phyloP scores from a whole-genome alignment of 2,113 vertebrate genomes.

The Entelurus aequoreus region DNA sequence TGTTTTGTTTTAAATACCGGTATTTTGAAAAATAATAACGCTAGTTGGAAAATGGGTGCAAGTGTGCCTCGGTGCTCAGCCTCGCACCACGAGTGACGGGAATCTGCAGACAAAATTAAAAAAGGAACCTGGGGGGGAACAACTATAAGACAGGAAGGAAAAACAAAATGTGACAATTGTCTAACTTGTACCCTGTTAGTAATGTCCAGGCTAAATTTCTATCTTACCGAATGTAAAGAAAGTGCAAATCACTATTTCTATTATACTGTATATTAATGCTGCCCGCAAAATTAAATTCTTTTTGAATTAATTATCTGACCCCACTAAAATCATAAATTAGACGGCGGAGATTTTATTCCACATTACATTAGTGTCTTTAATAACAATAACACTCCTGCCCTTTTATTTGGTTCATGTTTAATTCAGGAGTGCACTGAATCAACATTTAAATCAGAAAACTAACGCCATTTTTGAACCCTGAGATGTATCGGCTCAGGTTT shows the following conservation, averaged over 20 bases:
- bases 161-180: too few relatives aligned
- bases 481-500: neutral
- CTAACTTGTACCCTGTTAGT: neutral
- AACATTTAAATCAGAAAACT: neutral
- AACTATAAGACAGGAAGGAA: too few relatives aligned
- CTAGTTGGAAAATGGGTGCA: too few relatives aligned
- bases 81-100: too few relatives aligned
- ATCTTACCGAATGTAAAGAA: neutral
- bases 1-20: too few relatives aligned
- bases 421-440: conserved; percentile 1
- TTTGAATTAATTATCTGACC: conserved; percentile 2
- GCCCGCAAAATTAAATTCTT: neutral
- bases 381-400: conserved; percentile 1
- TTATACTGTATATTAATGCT: neutral
- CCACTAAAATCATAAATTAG: neutral
- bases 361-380: neutral
- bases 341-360: neutral
- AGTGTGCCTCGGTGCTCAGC: too few relatives aligned
- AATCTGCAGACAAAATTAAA: too few relatives aligned
- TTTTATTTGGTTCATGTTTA: conserved; percentile 3
- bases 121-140: too few relatives aligned
- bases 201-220: neutral
- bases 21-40: too few relatives aligned
- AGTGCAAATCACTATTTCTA: neutral
- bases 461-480: neutral